phyloP scores from a whole-genome alignment of 2,888 invertebrate genomes.

The Pristionchus exspectatus region DNA sequence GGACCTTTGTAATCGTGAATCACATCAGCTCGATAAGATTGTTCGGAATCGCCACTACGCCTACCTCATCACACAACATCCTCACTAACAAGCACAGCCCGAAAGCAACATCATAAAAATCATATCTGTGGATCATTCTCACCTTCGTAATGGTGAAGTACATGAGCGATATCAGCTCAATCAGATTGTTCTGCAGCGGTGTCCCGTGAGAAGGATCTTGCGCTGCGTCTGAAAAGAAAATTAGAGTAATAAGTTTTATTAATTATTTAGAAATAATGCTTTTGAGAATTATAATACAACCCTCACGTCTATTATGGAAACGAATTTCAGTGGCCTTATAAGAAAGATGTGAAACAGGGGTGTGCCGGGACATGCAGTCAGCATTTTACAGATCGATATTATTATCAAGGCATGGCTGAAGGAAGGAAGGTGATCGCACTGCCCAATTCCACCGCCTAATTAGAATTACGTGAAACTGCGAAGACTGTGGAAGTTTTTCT shows the following conservation, averaged over 20 bases:
- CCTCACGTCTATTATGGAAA: too few relatives aligned
- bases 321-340: too few relatives aligned
- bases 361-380: too few relatives aligned
- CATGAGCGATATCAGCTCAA: constrained; percentile 93
- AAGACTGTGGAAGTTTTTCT: background rate
- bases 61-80: too few relatives aligned
- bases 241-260: background rate
- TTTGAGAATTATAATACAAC: too few relatives aligned
- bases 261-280: background rate
- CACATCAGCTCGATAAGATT: too few relatives aligned
- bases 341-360: too few relatives aligned
- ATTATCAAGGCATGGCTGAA: background rate
- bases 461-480: background rate
- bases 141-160: constrained; percentile 94
- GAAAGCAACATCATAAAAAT: background rate
- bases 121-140: too few relatives aligned
- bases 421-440: background rate
- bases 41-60: too few relatives aligned
- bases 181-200: constrained; percentile 94
- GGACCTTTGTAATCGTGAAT: too few relatives aligned
- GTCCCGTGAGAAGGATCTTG: constrained; percentile 92
- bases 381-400: background rate
- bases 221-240: constrained; percentile 85
- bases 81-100: too few relatives aligned
- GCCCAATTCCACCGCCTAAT: background rate